phyloP scores from a whole-genome alignment of 1,140 invertebrate genomes.

The Onthophagus taurus region DNA sequence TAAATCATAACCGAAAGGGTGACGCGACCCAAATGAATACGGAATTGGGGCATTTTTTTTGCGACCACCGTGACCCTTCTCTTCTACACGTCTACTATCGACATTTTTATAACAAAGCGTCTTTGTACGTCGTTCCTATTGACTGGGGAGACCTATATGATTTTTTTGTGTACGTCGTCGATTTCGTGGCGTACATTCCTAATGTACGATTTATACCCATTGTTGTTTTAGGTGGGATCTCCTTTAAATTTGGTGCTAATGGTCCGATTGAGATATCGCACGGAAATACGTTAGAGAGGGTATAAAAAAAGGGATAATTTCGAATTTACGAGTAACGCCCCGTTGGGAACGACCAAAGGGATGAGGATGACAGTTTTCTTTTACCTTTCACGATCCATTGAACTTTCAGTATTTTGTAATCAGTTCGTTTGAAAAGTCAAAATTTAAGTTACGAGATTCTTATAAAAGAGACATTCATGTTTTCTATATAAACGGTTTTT shows the following conservation, averaged over 20 bases:
- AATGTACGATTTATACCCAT: conserved; percentile 22
- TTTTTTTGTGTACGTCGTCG: conserved; percentile 15
- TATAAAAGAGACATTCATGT: too few species aligned
- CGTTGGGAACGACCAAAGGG: neutral
- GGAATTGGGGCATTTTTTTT: conserved; percentile 20
- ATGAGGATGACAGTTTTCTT: neutral
- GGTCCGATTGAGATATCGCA: conserved; percentile 18
- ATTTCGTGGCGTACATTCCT: conserved; percentile 21
- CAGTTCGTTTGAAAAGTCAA: too few species aligned
- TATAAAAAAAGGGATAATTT: neutral
- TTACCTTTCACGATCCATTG: neutral
- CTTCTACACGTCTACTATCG: conserved; percentile 2
- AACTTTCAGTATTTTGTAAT: neutral
- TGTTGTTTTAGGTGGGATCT: conserved; percentile 13
- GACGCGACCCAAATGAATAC: conserved; percentile 25
- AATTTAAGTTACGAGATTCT: too few species aligned
- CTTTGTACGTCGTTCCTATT: conserved; percentile 7
- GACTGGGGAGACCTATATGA: conserved; percentile 10
- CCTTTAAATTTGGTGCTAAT: conserved; percentile 24
- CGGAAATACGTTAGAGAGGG: conserved; percentile 12
- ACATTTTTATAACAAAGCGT: conserved; percentile 3
- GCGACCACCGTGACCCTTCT: conserved; percentile 13
- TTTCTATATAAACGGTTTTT: too few species aligned
- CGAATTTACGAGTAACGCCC: neutral
- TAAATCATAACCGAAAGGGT: conserved; percentile 26